Conservation (phyloP, 2,797 vertebrate species). For the Sebastes minor region DNA sequence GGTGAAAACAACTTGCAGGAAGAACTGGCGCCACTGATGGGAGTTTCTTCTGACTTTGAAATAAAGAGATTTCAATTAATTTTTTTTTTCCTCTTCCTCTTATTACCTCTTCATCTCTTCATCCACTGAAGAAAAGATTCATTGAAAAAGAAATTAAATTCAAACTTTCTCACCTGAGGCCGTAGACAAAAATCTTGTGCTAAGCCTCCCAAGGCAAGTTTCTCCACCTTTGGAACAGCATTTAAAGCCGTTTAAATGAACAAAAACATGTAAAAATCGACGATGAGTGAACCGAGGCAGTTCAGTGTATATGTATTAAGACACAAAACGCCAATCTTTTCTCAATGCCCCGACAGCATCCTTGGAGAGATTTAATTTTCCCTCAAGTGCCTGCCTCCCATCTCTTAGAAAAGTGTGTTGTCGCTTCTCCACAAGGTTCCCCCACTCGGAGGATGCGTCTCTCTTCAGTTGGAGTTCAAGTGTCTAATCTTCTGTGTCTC, state of each 20-base stretch:
- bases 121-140: background rate
- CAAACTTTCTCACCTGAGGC: conserved; percentile 27
- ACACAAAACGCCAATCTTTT: conserved; percentile 66
- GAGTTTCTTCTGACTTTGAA: conserved; percentile 47
- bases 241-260: conserved; percentile 46
- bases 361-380: conserved; percentile 80
- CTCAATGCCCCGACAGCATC: conserved; percentile 66
- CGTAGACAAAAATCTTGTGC: background rate
- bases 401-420: conserved; percentile 70
- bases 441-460: conserved; percentile 56
- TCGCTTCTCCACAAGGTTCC: conserved; percentile 71
- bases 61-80: conserved; percentile 37
- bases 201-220: conserved; percentile 13
- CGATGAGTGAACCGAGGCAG: conserved; percentile 23
- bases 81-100: background rate
- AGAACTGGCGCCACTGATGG: conserved; percentile 1
- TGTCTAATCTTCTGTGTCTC: conserved; percentile 71
- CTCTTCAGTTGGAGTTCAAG: conserved; percentile 72
- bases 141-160: conserved; percentile 26
- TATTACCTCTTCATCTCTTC: conserved; percentile 13
- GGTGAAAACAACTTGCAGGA: background rate
- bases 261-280: conserved; percentile 39
- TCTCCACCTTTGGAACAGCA: conserved; percentile 15
- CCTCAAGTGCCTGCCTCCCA: conserved; percentile 71
- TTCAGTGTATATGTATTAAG: conserved; percentile 41